Evolutionary conservation across 2,888 invertebrate species (phyloP), one percentile per base, ranked within the genome.

Genomic region (Cryptus armator): DNA sequence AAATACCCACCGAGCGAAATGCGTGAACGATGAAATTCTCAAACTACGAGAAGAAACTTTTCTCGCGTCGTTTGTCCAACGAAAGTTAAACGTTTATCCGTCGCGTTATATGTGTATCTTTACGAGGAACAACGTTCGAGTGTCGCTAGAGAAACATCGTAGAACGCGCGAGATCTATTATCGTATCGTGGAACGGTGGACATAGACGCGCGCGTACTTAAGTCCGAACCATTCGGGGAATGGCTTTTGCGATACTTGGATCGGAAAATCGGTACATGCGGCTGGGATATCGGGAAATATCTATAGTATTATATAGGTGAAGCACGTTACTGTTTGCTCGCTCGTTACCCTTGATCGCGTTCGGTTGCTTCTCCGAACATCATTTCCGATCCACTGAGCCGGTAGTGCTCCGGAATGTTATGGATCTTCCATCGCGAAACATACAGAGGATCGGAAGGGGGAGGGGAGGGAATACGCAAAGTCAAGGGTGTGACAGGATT

Each of bases 311-410:
- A 68, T 19, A 59, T 14, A 37, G 19, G 10, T 14, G n/a, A 43
- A 29, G 46, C 43, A 4, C 37, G n/a, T 43, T 56, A 56, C 24
- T 2, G 37, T 7, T 44, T 29, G 24, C 14, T 76, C 32, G 16
- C 32, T 43, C 14, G 14, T 32, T 81, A 37, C 48, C 16, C 48
- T 59, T 44, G 62, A 68, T 59, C 77, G 71, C 43, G 56, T 56
- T 44, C 29, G 46, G 43, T 68, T 32, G n/a, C 14, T 68, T 46
- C 46, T 19, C 32, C 32, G 51, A 74, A 51, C 62, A 79, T 78
- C 64, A 75, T 71, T 83, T 85, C 79, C 85, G 79, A 79, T 76
- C 51, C 82, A 79, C 16, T 79, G 85, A 85, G 53, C 75, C 43
- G 43, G 68, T 37, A 71, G 29, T 66, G 62, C 46, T 71, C 29